These are phyloP conservation scores for Cotesia congregata DNA, from an alignment of 2,888 invertebrate species.

Conservation along the genomic window DNA sequence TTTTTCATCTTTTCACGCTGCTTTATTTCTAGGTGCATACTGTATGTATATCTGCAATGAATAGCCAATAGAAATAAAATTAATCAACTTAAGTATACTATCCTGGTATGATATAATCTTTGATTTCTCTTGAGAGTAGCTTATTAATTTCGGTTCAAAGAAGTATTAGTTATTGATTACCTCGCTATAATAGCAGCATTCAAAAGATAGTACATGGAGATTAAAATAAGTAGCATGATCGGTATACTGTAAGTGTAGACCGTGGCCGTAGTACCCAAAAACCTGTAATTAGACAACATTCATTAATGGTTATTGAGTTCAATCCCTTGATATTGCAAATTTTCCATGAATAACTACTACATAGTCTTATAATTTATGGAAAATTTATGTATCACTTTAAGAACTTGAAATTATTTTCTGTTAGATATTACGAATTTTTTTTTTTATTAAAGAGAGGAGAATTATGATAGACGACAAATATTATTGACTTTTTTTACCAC, in stretches of 20 bases:
- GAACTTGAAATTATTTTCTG: no score
- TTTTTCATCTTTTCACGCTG: conserved; percentile 75
- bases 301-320: neutral
- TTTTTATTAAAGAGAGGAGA: no score
- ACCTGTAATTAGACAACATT: conserved; percentile 66
- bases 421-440: no score
- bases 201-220: conserved; percentile 71
- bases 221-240: conserved; percentile 69
- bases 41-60: conserved; percentile 72
- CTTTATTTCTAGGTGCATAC: conserved; percentile 75
- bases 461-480: no score
- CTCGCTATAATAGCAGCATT: conserved; percentile 74
- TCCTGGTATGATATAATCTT: neutral
- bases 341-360: neutral
- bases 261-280: conserved; percentile 71
- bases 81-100: neutral
- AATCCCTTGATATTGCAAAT: neutral
- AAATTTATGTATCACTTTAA: no score
- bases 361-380: no score
- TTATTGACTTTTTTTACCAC: no score
- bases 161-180: conserved; percentile 48
- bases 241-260: conserved; percentile 73
- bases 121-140: conserved; percentile 4
- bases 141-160: conserved; percentile 6
- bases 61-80: neutral